phyloP scores from a whole-genome alignment of 2,113 vertebrate genomes.

The Clinocottus analis region DNA sequence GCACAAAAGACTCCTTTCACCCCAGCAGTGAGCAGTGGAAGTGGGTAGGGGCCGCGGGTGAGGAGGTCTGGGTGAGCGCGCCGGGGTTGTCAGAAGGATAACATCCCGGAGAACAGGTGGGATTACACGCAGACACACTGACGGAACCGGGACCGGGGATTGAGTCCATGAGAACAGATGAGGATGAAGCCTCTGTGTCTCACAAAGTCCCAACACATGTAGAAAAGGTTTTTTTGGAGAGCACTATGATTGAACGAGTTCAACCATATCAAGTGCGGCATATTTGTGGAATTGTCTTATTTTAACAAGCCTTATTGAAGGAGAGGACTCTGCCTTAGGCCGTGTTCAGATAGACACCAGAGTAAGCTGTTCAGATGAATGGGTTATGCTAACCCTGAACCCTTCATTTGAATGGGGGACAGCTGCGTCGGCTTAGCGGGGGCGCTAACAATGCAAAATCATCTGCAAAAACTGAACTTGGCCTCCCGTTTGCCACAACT shows the following conservation, averaged over 20 bases:
- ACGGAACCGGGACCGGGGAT: conserved; percentile 40
- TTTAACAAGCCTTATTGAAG: not conserved
- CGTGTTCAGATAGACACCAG: not conserved
- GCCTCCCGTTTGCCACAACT: too few relatives aligned
- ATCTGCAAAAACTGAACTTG: too few relatives aligned
- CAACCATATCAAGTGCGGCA: not conserved
- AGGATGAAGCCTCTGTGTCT: not conserved
- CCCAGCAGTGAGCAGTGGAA: conserved; percentile 35
- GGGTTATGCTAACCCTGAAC: not conserved
- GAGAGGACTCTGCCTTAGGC: not conserved
- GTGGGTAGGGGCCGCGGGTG: conserved; percentile 31
- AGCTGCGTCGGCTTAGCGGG: not conserved
- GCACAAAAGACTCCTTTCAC: conserved; percentile 69
- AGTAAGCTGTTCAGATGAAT: not conserved
- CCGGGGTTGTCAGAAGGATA: conserved; percentile 58
- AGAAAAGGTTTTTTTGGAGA: not conserved
- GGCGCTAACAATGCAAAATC: too few relatives aligned
- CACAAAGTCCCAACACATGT: not conserved
- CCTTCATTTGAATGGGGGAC: too few relatives aligned
- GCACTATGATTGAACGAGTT: not conserved
- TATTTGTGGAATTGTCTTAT: not conserved
- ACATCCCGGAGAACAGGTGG: conserved; percentile 80
- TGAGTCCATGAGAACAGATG: conserved; percentile 40
- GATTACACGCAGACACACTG: conserved; percentile 65
- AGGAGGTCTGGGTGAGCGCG: conserved; percentile 22